Conservation (phyloP, 2,797 vertebrate species). For the Lutjanus campechanus region DNA sequence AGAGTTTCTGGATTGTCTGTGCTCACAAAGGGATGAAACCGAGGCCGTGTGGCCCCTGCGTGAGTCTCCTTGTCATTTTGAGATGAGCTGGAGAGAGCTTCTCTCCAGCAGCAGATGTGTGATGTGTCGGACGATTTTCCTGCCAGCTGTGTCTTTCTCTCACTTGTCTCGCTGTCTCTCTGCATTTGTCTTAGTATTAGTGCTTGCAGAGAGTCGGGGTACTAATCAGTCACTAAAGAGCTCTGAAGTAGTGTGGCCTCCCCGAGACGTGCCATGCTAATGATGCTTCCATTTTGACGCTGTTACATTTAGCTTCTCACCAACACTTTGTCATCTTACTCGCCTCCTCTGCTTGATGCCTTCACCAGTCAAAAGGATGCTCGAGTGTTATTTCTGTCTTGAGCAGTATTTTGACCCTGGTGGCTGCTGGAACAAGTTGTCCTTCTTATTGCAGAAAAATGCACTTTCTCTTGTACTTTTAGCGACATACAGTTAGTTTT, state of each 20-base stretch:
- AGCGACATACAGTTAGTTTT: not conserved
- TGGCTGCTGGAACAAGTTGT: not conserved
- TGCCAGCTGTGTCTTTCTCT: conserved; percentile 17
- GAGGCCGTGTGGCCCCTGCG: conserved; percentile 16
- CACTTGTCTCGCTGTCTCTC: conserved; percentile 14
- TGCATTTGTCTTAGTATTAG: conserved; percentile 16
- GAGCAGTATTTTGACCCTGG: not conserved
- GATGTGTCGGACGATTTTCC: conserved; percentile 19
- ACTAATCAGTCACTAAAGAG: conserved; percentile 35
- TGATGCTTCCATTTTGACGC: conserved; percentile 14
- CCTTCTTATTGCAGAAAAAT: too few relatives aligned
- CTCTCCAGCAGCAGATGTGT: conserved; percentile 17
- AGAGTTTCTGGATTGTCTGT: conserved; percentile 19
- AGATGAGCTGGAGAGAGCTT: conserved; percentile 16
- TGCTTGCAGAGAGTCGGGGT: not conserved
- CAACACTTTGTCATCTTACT: conserved; percentile 4
- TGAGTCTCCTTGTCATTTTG: conserved; percentile 19
- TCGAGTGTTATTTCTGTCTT: not conserved
- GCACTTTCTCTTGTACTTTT: not conserved
- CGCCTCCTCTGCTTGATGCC: not conserved
- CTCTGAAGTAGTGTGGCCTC: not conserved
- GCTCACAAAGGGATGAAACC: conserved; percentile 26
- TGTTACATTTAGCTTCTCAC: not conserved
- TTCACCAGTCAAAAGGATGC: not conserved
- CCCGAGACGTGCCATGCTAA: conserved; percentile 22